A percentile compares a stretch with the other conserved stretches of the same genome.
These are phyloP conservation scores for Dendrolimus houi DNA, from an alignment of 2,888 invertebrate genomes.

Conservation along the genomic window DNA sequence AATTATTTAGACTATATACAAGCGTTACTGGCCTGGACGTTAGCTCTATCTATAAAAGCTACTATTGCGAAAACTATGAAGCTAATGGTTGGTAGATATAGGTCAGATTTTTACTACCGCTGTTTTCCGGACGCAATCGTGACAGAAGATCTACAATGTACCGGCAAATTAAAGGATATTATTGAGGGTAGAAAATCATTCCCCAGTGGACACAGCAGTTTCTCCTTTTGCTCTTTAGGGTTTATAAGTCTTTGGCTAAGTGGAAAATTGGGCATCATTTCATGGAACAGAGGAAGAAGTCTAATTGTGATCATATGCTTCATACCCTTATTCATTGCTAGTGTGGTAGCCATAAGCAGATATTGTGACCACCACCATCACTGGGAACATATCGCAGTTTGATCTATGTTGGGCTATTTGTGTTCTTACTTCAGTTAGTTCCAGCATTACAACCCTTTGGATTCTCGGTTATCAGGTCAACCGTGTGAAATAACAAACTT, in stretches of 20 bases:
- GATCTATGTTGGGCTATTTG: constrained; percentile 79
- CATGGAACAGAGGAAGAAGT: constrained; percentile 74
- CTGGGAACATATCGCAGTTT: constrained; percentile 87
- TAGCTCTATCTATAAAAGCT: constrained; percentile 79
- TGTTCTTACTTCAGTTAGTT: constrained; percentile 80
- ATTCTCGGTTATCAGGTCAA: constrained; percentile 22
- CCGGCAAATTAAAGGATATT: constrained; percentile 75
- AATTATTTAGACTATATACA: constrained; percentile 29
- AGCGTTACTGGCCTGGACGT: constrained; percentile 70
- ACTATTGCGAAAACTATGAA: constrained; percentile 78
- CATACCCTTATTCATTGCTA: constrained; percentile 79
- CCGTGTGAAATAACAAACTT: constrained; percentile 13
- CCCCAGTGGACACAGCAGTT: constrained; percentile 91
- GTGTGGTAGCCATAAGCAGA: constrained; percentile 81
- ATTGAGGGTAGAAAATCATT: constrained; percentile 90
- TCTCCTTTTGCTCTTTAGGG: constrained; percentile 85
- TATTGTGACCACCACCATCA: constrained; percentile 93
- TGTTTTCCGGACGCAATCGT: constrained; percentile 85
- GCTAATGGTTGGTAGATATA: constrained; percentile 79
- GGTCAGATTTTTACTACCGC: constrained; percentile 89
- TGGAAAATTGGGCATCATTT: constrained; percentile 80
- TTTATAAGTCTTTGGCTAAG: constrained; percentile 83
- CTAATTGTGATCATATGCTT: constrained; percentile 77
- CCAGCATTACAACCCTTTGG: constrained; percentile 79
- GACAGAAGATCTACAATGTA: constrained; percentile 72